Evolutionary conservation across 2,888 invertebrate species (phyloP).

Genomic region (Harmothoe impar): DNA sequence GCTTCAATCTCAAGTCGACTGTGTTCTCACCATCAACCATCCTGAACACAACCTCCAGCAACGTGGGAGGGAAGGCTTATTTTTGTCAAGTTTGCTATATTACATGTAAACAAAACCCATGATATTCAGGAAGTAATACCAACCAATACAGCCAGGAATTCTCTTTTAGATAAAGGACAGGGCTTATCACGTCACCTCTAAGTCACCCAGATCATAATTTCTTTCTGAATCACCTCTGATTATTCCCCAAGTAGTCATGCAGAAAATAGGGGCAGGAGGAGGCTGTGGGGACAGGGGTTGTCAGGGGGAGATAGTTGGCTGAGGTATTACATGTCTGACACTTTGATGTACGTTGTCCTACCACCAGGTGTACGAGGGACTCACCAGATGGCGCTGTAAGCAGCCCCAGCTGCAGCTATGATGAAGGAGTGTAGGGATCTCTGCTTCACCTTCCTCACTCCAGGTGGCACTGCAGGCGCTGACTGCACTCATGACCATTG

Average conservation of each 20-base stretch:
- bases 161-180: too few relatives aligned
- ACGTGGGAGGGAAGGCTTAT: too few relatives aligned
- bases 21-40: too few relatives aligned
- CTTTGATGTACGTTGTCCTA: slow-evolving; percentile 1
- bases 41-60: too few relatives aligned
- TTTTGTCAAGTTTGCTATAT: too few relatives aligned
- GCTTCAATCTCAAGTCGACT: too few relatives aligned
- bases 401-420: background rate
- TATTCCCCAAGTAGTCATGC: background rate
- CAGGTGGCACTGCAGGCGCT: background rate
- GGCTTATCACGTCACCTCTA: too few relatives aligned
- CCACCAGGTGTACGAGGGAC: background rate
- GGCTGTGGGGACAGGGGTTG: background rate
- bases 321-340: background rate
- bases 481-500: too few relatives aligned
- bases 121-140: too few relatives aligned
- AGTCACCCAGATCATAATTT: too few relatives aligned
- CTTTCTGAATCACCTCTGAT: background rate
- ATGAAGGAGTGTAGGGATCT: background rate
- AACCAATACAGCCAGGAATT: too few relatives aligned
- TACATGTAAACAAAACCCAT: too few relatives aligned
- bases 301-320: background rate
- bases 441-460: background rate
- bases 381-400: slow-evolving; percentile 45
- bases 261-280: slow-evolving; percentile 18